phyloP scores from a whole-genome alignment of 2,888 invertebrate genomes.

The Morpho achilles region DNA sequence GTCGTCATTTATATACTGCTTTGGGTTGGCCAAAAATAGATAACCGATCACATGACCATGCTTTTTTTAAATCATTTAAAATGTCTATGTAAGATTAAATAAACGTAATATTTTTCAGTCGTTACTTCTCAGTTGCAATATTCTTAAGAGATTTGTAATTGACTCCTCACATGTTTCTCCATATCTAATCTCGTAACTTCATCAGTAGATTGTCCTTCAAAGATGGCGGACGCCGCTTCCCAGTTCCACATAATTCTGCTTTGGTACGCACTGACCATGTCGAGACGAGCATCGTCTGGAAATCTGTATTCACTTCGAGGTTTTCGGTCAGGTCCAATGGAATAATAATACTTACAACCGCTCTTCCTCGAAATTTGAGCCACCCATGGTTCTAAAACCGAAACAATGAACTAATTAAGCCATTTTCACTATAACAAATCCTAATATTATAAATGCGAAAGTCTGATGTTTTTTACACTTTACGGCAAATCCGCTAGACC shows the following conservation, averaged over 20 bases:
- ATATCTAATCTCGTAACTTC: conserved; percentile 49
- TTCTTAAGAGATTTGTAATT: conserved; percentile 31
- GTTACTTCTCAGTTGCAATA: not conserved
- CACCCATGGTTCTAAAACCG: conserved; percentile 60
- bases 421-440: no score
- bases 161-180: conserved; percentile 48
- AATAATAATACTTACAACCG: conserved; percentile 58
- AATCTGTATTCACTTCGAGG: conserved; percentile 54
- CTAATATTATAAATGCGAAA: no score
- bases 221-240: conserved; percentile 55
- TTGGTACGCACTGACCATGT: conserved; percentile 49
- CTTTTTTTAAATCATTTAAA: not conserved
- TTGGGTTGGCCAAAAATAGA: no score
- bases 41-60: no score
- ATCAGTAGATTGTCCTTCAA: conserved; percentile 43
- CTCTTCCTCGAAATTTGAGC: conserved; percentile 61
- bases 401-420: no score
- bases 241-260: conserved; percentile 61
- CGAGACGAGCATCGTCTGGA: conserved; percentile 50
- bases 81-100: not conserved
- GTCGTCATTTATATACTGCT: no score
- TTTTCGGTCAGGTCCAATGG: conserved; percentile 46
- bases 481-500: no score
- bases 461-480: no score
- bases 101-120: not conserved